Conservation (phyloP, 2,797 vertebrate species). For the Tapera naevia region DNA sequence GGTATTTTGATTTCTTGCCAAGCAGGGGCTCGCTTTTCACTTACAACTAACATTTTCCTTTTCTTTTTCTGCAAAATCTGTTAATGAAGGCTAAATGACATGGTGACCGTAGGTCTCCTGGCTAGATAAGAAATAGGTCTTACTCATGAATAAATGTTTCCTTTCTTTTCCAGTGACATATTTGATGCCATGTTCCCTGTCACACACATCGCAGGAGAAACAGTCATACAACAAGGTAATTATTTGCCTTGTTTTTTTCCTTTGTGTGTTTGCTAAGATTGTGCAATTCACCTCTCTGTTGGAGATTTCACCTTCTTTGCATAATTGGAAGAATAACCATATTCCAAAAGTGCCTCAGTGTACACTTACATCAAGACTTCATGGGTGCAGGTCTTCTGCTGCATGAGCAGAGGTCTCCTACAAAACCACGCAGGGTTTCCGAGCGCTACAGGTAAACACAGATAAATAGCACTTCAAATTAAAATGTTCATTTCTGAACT, state of each 20-base stretch:
- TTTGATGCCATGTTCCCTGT: conserved; percentile 99
- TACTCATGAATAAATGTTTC: background rate
- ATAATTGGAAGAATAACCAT: background rate
- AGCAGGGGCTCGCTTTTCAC: background rate
- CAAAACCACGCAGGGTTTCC: background rate
- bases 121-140: background rate
- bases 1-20: conserved; percentile 13
- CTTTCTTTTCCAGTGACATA: conserved; percentile 87
- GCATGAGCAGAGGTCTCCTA: background rate
- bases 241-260: background rate
- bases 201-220: conserved; percentile 96
- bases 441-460: background rate
- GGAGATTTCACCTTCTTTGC: background rate
- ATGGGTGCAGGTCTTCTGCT: background rate
- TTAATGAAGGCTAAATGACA: background rate
- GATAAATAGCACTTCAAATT: background rate
- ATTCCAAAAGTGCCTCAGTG: background rate
- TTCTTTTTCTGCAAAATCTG: background rate
- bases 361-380: background rate
- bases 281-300: background rate
- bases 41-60: background rate
- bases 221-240: conserved; percentile 95
- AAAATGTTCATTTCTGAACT: background rate
- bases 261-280: background rate
- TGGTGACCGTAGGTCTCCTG: background rate